A percentile compares a stretch with the other conserved stretches of the same genome.
Evolutionary conservation across 2,888 invertebrate species (phyloP).

Genomic region (Rhyacophila evoluta): DNA sequence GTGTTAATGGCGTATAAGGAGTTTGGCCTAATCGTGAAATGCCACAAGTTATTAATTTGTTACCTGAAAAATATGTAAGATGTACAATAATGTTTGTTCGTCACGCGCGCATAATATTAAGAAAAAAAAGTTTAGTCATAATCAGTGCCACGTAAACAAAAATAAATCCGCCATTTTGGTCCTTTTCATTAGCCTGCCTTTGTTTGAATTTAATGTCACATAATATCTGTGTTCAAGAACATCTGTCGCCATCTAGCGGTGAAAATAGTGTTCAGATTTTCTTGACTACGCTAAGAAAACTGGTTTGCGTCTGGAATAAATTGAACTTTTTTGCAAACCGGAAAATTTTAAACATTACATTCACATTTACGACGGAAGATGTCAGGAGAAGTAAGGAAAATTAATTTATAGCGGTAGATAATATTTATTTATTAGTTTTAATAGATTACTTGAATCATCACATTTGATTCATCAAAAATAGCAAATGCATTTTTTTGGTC

Average conservation of each 20-base stretch:
- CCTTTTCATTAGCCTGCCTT: background rate
- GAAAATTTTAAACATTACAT: background rate
- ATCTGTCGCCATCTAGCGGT: background rate
- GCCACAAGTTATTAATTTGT: background rate
- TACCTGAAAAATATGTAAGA: background rate
- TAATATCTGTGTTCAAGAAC: background rate
- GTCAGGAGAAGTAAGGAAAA: background rate
- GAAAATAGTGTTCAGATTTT: background rate
- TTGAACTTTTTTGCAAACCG: background rate
- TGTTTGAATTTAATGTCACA: background rate
- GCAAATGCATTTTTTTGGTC: no score
- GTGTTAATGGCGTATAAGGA: no score
- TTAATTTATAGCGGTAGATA: no score
- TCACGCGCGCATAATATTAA: background rate
- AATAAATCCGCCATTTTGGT: constrained; percentile 6
- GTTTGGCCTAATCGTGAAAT: no score
- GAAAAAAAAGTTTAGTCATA: no score
- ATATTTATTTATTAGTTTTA: no score
- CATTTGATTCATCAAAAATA: no score
- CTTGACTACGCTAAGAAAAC: background rate
- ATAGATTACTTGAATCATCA: no score
- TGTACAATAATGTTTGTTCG: background rate
- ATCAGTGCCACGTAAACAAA: background rate
- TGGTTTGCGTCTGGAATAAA: background rate
- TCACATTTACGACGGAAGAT: background rate